Evolutionary conservation across 2,888 invertebrate species (phyloP), one percentile per base, ranked within the genome.

Genomic region (Lasius fuliginosus): DNA sequence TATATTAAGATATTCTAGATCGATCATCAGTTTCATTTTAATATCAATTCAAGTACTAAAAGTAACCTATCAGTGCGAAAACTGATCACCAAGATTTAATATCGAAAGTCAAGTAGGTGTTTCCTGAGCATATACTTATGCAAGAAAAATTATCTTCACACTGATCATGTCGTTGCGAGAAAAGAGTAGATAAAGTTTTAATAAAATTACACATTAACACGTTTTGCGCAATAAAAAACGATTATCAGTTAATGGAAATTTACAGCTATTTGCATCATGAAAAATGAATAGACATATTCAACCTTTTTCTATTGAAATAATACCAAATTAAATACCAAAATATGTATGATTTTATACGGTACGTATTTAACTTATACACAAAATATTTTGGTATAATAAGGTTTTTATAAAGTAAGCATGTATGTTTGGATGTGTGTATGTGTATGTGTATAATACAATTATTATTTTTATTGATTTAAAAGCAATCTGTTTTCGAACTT

Each of bases 131-230:
- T 23, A 36, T 46, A 46, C 23, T 65, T 65, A 12, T 8, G 15
- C 4, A 71, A 64, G 23, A 60, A 36, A 60, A 60, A 46, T 71
- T 60, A 79, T 71, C 33, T 71, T n/a, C 15, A 60, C 23, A 60
- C 8, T 53, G 27, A 71, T 71, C 15, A 23, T 15, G 11, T 58
- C 36, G 9, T 18, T 53, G 4, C 15, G 11, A 79, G 23, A 46
- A n/a, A 71, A 69, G 15, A n/a, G 8, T 42, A 67, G 42, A 69
- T 69, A 33, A 46, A 60, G 1, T 46, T 56, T 42, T 40, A n/a
- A 79, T 67, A 56, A n/a, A 53, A 27, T 27, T 27, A 8, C 36
- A 56, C 36, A 56, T 58, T 9, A n/a, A 36, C 18, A 65, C 12
- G 3, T 56, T 42, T 58, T 23, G 11, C 53, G 11, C 15, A 33